Percentiles rank a stretch among this genome's conserved stretches.
phyloP scores from a whole-genome alignment of 2,797 vertebrate species.

The Malurus leucopterus region DNA sequence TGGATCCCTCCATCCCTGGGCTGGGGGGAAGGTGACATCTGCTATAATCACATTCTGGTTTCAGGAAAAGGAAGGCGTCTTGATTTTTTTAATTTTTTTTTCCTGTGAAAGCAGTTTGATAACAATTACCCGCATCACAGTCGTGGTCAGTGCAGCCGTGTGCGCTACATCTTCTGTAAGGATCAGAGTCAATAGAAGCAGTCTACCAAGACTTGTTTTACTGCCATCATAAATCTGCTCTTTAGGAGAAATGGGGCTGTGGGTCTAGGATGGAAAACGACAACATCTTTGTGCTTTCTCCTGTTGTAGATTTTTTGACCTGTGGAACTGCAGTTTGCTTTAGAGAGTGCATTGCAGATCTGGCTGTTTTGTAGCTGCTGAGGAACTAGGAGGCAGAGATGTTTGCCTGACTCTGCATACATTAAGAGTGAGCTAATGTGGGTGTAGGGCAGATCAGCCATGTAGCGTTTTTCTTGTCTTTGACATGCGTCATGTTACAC shows the following conservation, averaged over 20 bases:
- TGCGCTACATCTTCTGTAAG: conserved; percentile 16
- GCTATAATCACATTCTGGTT: neutral
- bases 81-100: neutral
- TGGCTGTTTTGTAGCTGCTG: neutral
- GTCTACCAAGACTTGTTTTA: neutral
- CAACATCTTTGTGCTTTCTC: neutral
- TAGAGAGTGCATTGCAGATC: neutral
- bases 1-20: neutral
- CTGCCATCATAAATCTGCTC: neutral
- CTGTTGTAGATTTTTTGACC: neutral
- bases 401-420: conserved; percentile 37
- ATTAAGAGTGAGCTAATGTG: conserved; percentile 21
- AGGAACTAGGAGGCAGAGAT: neutral
- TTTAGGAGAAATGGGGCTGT: neutral
- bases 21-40: neutral
- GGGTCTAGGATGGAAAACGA: neutral
- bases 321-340: neutral
- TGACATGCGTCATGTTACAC: neutral
- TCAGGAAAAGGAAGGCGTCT: neutral
- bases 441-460: neutral
- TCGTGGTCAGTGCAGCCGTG: conserved; percentile 11
- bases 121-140: neutral
- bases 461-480: neutral
- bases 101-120: neutral
- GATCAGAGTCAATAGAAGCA: neutral